phyloP scores from a whole-genome alignment of 2,113 vertebrate genomes.

The Scomber scombrus region DNA sequence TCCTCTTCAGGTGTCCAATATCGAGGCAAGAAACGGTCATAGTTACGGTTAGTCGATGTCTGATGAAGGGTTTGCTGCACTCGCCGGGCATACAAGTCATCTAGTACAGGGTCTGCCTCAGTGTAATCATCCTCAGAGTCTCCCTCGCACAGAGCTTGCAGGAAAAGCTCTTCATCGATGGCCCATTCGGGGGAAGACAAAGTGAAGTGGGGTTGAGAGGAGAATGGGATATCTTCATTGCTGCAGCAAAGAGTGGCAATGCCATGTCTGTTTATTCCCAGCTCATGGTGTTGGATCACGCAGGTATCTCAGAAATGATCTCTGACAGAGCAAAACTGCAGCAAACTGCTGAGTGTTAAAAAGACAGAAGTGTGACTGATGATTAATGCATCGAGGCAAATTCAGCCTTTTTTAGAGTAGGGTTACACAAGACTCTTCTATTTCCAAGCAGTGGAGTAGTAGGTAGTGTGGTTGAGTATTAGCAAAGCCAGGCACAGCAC shows the following conservation, averaged over 20 bases:
- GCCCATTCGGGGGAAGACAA: neutral
- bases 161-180: slow-evolving; percentile 65
- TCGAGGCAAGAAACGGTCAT: slow-evolving; percentile 89
- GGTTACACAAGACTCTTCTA: slow-evolving; percentile 16
- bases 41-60: slow-evolving; percentile 79
- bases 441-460: neutral
- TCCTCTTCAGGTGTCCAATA: slow-evolving; percentile 90
- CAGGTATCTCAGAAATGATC: slow-evolving; percentile 1
- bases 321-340: neutral
- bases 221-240: slow-evolving; percentile 19
- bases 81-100: slow-evolving; percentile 91
- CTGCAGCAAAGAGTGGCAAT: slow-evolving; percentile 61
- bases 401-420: neutral
- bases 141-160: slow-evolving; percentile 56
- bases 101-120: slow-evolving; percentile 88
- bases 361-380: neutral
- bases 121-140: slow-evolving; percentile 80
- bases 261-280: slow-evolving; percentile 43
- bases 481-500: slow-evolving; percentile 13
- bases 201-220: slow-evolving; percentile 21
- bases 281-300: neutral
- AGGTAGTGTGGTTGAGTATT: neutral
- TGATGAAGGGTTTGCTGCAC: slow-evolving; percentile 83
- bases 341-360: slow-evolving; percentile 28
- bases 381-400: slow-evolving; percentile 32